Base-by-base conservation (phyloP, 2,888 invertebrate species). In the Agriopis leucophaearia region DNA sequence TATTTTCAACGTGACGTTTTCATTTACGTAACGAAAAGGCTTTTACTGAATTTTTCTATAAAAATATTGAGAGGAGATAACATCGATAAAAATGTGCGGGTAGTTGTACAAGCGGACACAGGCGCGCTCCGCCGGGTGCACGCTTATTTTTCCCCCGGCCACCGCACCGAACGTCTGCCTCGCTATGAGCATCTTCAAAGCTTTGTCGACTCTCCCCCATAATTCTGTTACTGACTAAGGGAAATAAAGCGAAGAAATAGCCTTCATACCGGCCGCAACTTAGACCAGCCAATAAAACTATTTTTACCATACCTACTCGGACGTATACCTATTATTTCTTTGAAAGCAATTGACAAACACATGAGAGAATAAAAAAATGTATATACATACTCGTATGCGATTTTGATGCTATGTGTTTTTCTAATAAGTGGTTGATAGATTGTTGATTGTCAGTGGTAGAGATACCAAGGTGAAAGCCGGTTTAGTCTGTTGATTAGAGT, bases 161-260 rank as follows among this genome's bases (percentile, higher is more conserved):
- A 8, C 16, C 58, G 1, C 27, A 27, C 27, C 35, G 9, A 15
- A 8, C 62, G 66, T 15, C 36, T 27, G 55, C 16, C 15, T 50
- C 18, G n/a, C 40, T 40, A 18, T 52, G 15, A 60, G 35, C 57
- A 52, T 57, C 55, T 55, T 58, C 65, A 71, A 68, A 71, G 68
- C 71, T 71, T 70, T 71, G 71, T 60, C 45, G 51, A 76, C 70
- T 61, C 64, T 48, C 60, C 60, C 59, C 68, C 52, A 60, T 80
- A 78, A 80, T 70, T 45, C 66, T 75, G 79, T 80, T 81, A 78
- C 70, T 54, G 74, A 69, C 18, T 60, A 61, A 66, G 71, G 64
- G 67, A 71, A 66, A 70, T 57, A 71, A 47, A 58, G 56, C 69
- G 69, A 72, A 64, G 69, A 74, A 75, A 74, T 74, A 75, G 68